A percentile compares a stretch with the other conserved stretches of the same genome.
phyloP scores from a whole-genome alignment of 2,113 vertebrate genomes.

The Nesogale talazaci region DNA sequence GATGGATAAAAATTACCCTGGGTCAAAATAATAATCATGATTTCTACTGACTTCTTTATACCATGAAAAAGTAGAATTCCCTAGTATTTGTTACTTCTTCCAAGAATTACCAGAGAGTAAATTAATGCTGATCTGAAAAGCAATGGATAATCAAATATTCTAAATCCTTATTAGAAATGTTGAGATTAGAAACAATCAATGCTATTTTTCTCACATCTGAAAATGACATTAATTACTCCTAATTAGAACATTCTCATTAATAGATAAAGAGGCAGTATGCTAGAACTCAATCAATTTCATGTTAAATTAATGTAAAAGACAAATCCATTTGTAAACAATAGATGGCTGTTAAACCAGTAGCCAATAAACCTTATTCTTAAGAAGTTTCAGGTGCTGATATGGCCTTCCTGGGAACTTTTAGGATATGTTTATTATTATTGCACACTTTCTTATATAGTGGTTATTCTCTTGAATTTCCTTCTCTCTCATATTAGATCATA shows the following conservation, averaged over 20 bases:
- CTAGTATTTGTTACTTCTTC: neutral
- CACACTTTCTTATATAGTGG: neutral
- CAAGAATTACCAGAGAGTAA: conserved; percentile 12
- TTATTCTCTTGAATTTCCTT: conserved; percentile 45
- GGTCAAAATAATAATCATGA: neutral
- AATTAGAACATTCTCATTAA: neutral
- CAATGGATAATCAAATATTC: neutral
- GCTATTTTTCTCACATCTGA: neutral
- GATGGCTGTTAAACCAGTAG: neutral
- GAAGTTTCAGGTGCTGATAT: neutral
- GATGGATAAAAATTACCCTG: neutral
- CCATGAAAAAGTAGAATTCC: neutral
- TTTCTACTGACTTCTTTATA: neutral
- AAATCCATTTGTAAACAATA: conserved; percentile 26
- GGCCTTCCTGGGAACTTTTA: neutral
- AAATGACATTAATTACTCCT: neutral
- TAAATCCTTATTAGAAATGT: neutral
- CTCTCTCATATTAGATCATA: conserved; percentile 29
- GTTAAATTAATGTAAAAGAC: neutral
- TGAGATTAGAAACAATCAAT: conserved; percentile 26
- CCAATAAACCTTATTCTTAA: too few relatives aligned
- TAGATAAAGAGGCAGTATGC: neutral
- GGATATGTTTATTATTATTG: neutral
- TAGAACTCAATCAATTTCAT: conserved; percentile 13
- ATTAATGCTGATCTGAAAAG: neutral